Conservation (phyloP, 1,140 invertebrate species). For the Branchinecta lindahli region DNA sequence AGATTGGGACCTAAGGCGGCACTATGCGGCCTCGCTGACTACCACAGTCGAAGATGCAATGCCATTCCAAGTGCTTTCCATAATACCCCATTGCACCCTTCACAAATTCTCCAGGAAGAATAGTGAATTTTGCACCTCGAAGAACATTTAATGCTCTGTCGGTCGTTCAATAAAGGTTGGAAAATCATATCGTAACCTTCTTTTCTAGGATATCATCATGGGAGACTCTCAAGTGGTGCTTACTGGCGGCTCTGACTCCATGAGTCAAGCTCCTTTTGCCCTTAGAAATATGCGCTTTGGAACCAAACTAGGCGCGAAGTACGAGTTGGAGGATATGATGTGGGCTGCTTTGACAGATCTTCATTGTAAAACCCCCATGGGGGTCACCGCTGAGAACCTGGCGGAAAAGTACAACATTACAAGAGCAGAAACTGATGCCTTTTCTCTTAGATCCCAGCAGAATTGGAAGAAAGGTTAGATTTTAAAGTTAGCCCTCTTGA, state of each 20-base stretch:
- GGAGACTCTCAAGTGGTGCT: slow-evolving; percentile 76
- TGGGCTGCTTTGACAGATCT: slow-evolving; percentile 84
- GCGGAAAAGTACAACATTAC: slow-evolving; percentile 76
- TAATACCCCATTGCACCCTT: no score
- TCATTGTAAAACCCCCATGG: slow-evolving; percentile 87
- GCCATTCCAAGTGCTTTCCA: no score
- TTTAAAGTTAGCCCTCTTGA: background rate
- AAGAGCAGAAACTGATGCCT: slow-evolving; percentile 72
- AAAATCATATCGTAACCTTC: no score
- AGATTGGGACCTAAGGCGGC: no score
- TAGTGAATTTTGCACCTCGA: no score
- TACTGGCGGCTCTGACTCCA: slow-evolving; percentile 84
- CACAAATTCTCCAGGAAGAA: no score
- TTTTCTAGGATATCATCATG: slow-evolving; percentile 58
- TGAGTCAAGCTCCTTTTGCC: slow-evolving; percentile 84
- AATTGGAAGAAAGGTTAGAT: slow-evolving; percentile 55
- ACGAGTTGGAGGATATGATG: slow-evolving; percentile 73
- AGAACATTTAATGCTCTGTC: no score
- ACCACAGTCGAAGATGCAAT: no score
- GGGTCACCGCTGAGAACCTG: slow-evolving; percentile 90
- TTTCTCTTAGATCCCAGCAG: slow-evolving; percentile 66
- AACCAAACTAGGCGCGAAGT: slow-evolving; percentile 56
- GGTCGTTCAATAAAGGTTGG: no score
- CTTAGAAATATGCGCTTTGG: slow-evolving; percentile 83
- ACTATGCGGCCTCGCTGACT: no score